A percentile compares a stretch with the other conserved stretches of the same genome.
phyloP scores from a whole-genome alignment of 2,797 vertebrate species.

The Crenichthys baileyi region DNA sequence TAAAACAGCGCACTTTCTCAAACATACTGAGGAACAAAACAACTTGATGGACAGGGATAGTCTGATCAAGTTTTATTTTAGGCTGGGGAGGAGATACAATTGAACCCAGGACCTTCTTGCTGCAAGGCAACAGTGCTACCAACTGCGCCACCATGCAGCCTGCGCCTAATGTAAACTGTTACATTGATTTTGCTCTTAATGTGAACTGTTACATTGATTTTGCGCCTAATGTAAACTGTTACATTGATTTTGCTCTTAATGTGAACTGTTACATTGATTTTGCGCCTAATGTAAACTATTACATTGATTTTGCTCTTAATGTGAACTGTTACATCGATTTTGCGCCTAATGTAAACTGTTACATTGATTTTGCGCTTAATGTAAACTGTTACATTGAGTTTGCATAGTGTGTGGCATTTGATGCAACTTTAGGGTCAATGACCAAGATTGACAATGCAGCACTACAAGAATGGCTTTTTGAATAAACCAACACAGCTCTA shows the following conservation, averaged over 20 bases:
- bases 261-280: conserved; percentile 39
- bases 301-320: not conserved
- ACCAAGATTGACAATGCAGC: conserved; percentile 39
- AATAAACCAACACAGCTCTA: conserved; percentile 37
- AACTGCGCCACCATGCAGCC: no score
- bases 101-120: no score
- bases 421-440: conserved; percentile 47
- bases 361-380: not conserved
- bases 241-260: not conserved
- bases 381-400: conserved; percentile 33
- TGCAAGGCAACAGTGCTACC: no score
- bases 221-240: not conserved
- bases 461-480: conserved; percentile 27
- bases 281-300: not conserved
- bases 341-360: not conserved
- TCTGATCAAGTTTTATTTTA: no score
- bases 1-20: no score
- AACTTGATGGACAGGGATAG: no score
- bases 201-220: conserved; percentile 39
- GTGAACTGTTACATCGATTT: conserved; percentile 39
- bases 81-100: no score
- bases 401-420: conserved; percentile 43
- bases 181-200: not conserved
- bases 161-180: no score
- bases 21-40: no score